Percentiles rank a stretch among this genome's conserved stretches.
These are phyloP conservation scores for Siderastrea siderea DNA, from an alignment of 92 coral and sea anemone species.

Conservation along the genomic window DNA sequence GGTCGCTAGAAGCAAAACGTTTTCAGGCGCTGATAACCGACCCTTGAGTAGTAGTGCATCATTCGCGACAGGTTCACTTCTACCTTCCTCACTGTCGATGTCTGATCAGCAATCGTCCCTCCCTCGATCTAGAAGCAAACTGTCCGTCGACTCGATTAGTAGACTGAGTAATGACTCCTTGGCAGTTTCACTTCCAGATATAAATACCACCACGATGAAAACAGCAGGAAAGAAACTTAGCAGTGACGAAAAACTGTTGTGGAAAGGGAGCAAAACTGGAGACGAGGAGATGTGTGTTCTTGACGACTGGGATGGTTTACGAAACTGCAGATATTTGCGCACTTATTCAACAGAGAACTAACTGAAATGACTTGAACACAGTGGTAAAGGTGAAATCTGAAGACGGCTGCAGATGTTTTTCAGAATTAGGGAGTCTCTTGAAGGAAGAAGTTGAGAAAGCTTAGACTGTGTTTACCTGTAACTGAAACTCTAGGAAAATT, in stretches of 20 bases:
- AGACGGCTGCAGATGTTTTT: no score
- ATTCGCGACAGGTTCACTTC: background rate
- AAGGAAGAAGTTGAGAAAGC: no score
- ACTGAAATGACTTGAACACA: background rate
- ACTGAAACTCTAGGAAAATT: no score
- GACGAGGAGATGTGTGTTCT: background rate
- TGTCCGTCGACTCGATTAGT: background rate
- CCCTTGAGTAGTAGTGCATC: background rate
- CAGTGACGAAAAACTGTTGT: background rate
- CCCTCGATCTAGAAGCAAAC: background rate
- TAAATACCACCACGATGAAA: background rate
- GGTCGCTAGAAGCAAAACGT: constrained; percentile 7
- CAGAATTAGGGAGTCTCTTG: no score
- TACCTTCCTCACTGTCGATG: background rate
- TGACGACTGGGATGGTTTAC: constrained; percentile 14
- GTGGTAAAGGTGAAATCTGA: background rate
- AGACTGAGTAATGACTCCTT: background rate
- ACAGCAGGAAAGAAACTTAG: background rate
- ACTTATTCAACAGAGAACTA: background rate
- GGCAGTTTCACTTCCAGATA: constrained; percentile 23
- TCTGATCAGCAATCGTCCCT: background rate
- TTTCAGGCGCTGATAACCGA: constrained; percentile 17
- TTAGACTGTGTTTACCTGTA: no score
- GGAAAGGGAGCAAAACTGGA: background rate
- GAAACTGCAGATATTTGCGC: constrained; percentile 39